A percentile compares a stretch with the other conserved stretches of the same genome.
Conservation (phyloP, 2,797 vertebrate species). For the Apogon talboti region DNA sequence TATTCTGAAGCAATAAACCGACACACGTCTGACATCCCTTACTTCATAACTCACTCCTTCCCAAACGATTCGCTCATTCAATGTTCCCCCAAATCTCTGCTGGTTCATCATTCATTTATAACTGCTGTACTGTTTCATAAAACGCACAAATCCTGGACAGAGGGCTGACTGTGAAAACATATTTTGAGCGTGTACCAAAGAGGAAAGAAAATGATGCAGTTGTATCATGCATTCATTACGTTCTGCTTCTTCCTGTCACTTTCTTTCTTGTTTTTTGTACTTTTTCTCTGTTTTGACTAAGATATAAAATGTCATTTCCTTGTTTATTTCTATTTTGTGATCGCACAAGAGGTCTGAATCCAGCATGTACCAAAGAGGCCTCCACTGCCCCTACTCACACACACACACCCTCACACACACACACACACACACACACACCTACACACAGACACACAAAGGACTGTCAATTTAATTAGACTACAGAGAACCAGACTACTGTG, state of each 20-base stretch:
- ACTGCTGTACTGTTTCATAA: constrained; percentile 7
- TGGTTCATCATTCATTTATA: constrained; percentile 27
- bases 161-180: constrained; percentile 16
- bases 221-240: constrained; percentile 19
- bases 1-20: constrained; percentile 35
- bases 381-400: constrained; percentile 37
- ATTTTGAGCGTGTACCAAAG: constrained; percentile 13
- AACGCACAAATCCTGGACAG: constrained; percentile 12
- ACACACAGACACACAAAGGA: constrained; percentile 11
- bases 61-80: constrained; percentile 16
- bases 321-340: constrained; percentile 24
- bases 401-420: constrained; percentile 16
- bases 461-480: constrained; percentile 75
- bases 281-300: constrained; percentile 3
- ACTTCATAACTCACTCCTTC: constrained; percentile 24
- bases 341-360: constrained; percentile 33
- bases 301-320: constrained; percentile 13
- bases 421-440: constrained; percentile 12
- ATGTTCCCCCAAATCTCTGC: constrained; percentile 16
- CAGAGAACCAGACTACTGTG: constrained; percentile 52
- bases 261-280: constrained; percentile 4
- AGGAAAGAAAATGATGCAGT: constrained; percentile 6
- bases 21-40: constrained; percentile 13
- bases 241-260: background rate
- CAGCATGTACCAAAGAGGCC: constrained; percentile 35